Evolutionary conservation across 1,140 invertebrate species (phyloP).

Genomic region (Sitodiplosis mosellana): DNA sequence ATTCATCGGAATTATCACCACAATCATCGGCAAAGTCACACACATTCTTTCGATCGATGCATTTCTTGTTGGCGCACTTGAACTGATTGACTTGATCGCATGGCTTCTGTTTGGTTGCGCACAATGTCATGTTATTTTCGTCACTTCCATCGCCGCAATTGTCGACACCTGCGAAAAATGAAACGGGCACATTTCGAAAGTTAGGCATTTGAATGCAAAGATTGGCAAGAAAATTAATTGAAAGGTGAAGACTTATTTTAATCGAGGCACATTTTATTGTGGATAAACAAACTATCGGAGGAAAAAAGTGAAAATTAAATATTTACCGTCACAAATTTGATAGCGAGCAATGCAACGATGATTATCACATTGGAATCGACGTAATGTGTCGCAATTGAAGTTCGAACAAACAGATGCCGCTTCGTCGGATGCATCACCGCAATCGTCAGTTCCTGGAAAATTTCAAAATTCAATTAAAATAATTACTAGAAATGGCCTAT

Average conservation of each 20-base stretch:
- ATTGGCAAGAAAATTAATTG: too few species aligned
- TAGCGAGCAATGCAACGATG: constrained; percentile 72
- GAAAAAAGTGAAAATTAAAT: background rate
- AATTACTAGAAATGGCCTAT: too few species aligned
- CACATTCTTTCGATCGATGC: constrained; percentile 58
- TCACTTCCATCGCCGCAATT: constrained; percentile 88
- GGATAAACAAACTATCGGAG: constrained; percentile 25
- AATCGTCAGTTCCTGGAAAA: constrained; percentile 76
- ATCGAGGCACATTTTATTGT: too few species aligned
- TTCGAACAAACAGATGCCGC: constrained; percentile 56
- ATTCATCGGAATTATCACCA: constrained; percentile 72
- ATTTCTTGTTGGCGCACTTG: constrained; percentile 81
- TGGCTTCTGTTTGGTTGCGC: constrained; percentile 45
- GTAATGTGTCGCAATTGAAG: constrained; percentile 61
- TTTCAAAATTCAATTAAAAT: too few species aligned
- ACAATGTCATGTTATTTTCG: constrained; percentile 82
- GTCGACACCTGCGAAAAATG: constrained; percentile 33
- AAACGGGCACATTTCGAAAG: too few species aligned
- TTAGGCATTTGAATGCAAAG: too few species aligned
- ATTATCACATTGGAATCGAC: constrained; percentile 75
- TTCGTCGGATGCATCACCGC: constrained; percentile 82
- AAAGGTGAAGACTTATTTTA: too few species aligned
- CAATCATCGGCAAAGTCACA: constrained; percentile 44
- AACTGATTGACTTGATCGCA: constrained; percentile 60
- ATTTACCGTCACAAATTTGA: constrained; percentile 31